phyloP scores from a whole-genome alignment of 2,888 invertebrate genomes.

The Portevinia maculata region DNA sequence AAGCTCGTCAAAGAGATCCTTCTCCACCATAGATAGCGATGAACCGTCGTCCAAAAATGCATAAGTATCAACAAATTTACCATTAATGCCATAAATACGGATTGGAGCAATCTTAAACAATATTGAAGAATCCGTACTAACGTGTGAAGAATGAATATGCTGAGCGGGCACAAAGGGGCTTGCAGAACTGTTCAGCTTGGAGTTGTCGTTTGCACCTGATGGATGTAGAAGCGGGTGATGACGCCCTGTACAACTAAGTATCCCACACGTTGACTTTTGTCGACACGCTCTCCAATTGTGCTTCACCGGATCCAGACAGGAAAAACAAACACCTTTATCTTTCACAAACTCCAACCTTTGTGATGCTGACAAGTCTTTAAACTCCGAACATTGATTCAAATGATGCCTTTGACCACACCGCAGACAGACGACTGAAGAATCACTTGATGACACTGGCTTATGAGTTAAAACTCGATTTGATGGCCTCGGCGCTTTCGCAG shows the following conservation, averaged over 20 bases:
- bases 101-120: conserved; percentile 27
- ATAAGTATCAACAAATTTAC: conserved; percentile 17
- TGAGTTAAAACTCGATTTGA: background rate
- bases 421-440: background rate
- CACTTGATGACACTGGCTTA: background rate
- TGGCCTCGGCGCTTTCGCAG: background rate
- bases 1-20: conserved; percentile 38
- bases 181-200: conserved; percentile 4
- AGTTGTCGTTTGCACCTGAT: background rate
- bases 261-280: background rate
- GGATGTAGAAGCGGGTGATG: conserved; percentile 32
- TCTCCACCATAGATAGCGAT: conserved; percentile 37
- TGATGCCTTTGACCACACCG: background rate
- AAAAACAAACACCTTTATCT: background rate
- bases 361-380: conserved; percentile 1
- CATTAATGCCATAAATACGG: conserved; percentile 7
- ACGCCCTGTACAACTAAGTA: background rate
- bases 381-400: background rate
- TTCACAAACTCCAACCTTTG: conserved; percentile 8
- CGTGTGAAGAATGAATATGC: conserved; percentile 7
- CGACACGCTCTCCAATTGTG: conserved; percentile 22
- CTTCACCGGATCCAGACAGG: conserved; percentile 4
- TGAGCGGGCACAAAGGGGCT: conserved; percentile 1
- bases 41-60: conserved; percentile 27
- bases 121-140: background rate